Evolutionary conservation across 2,888 invertebrate genomes (phyloP), one percentile per base, ranked within the genome.

Genomic region (Lasioglossum oenotherae): DNA sequence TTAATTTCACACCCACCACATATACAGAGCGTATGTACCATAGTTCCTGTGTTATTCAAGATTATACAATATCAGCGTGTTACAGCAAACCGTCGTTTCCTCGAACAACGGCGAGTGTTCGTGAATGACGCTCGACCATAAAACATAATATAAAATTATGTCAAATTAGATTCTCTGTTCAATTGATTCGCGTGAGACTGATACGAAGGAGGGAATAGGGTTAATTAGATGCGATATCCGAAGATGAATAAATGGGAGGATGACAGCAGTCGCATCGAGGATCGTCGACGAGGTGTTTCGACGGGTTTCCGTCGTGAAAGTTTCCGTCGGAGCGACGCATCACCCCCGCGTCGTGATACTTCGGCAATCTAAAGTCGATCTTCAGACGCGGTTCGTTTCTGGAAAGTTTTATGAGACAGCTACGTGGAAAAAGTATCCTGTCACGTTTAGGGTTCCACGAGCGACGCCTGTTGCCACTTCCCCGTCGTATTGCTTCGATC

Each of bases 401-500:
- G 60, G 57, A 49, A 84, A 85, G 69, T 85, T 85, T 76, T 80
- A 80, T 44, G 84, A 84, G 73, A 64, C 77, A 49, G 49, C 67
- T 16, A 41, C 64, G 27, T 73, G 27, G 38, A 44, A 31, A 84
- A 74, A 53, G 75, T 77, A 77, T 84, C 46, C 75, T 75, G 77
- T 81, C 83, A 71, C 69, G 74, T 78, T 82, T 82, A 74, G 82
- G 75, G 57, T 31, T 82, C 44, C 79, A 71, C 12, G 76, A 60
- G 71, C n/a, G 46, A 64, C 41, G 76, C 41, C 74, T 71, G 78
- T 78, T 78, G 82, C 41, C 71, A 44, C 78, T 53, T 67, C 19
- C 49, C 38, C 69, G 71, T 14, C 41, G 73, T 75, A 80, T 81
- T 60, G 77, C 86, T 90, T 92, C 90, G 88, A 92, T 92, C 89